Evolutionary conservation across 2,113 vertebrate genomes (phyloP).

Genomic region (Oncorhynchus mykiss): DNA sequence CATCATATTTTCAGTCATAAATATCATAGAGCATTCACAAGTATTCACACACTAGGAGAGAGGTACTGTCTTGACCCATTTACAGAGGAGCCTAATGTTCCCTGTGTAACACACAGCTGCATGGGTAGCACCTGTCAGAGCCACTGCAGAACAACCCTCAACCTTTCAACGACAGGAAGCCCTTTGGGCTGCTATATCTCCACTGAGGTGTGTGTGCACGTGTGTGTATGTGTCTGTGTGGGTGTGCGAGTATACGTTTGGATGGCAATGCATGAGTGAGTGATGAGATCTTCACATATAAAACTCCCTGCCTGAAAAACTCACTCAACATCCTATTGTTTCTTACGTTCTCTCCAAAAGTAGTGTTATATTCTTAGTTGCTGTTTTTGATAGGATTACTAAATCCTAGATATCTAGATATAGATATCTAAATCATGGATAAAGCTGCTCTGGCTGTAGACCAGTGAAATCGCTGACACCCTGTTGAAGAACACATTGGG

Average conservation of each 20-base stretch:
- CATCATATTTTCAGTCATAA: no score
- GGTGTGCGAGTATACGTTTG: neutral
- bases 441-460: slow-evolving; percentile 35
- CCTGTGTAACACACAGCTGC: slow-evolving; percentile 62
- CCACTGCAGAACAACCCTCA: slow-evolving; percentile 49
- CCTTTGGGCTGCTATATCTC: slow-evolving; percentile 51
- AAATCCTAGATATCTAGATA: no score
- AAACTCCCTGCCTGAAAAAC: neutral
- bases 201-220: slow-evolving; percentile 7
- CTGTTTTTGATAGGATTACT: neutral
- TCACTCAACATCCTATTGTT: neutral
- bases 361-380: neutral
- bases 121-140: slow-evolving; percentile 66
- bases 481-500: slow-evolving; percentile 26
- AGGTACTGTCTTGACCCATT: slow-evolving; percentile 64
- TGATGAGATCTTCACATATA: slow-evolving; percentile 33
- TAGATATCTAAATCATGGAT: slow-evolving; percentile 7
- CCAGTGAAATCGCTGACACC: slow-evolving; percentile 44
- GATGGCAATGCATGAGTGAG: neutral
- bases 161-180: slow-evolving; percentile 77
- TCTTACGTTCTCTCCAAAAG: neutral
- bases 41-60: slow-evolving; percentile 12
- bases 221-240: neutral
- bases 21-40: neutral
- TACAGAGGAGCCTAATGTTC: slow-evolving; percentile 50